Conservation (phyloP, 2,888 invertebrate genomes). For the Agrochola litura region DNA sequence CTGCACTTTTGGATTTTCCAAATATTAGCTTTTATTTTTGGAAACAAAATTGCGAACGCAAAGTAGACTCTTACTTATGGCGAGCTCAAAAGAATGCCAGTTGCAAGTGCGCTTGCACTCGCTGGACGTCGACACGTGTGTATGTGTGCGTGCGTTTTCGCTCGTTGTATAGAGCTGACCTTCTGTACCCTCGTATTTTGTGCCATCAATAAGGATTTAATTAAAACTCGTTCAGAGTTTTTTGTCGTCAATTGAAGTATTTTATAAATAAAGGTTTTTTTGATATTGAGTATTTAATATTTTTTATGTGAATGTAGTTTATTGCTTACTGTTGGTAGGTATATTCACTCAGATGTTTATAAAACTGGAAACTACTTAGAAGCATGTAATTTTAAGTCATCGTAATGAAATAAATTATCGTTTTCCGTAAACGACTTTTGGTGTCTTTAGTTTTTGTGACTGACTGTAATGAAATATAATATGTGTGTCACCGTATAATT, state of each 20-base stretch:
- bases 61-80: no score
- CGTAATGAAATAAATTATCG: not conserved
- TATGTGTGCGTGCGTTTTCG: not conserved
- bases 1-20: no score
- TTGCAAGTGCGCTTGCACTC: not conserved
- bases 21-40: no score
- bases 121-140: not conserved
- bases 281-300: conserved; percentile 16
- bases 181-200: not conserved
- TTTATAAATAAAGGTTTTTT: conserved; percentile 41
- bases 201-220: conserved; percentile 47
- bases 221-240: conserved; percentile 55
- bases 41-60: no score
- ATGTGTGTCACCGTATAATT: no score
- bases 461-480: no score
- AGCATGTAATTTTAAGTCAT: no score
- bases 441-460: not conserved
- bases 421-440: not conserved
- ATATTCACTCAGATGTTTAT: no score
- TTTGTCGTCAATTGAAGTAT: conserved; percentile 44
- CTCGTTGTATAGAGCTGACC: not conserved
- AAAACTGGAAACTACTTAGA: not conserved
- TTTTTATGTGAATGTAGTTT: not conserved
- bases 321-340: not conserved
- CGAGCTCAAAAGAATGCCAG: no score